Percentiles rank a stretch among this genome's conserved stretches.
phyloP scores from a whole-genome alignment of 2,113 vertebrate species.

The Menidia beryllina region DNA sequence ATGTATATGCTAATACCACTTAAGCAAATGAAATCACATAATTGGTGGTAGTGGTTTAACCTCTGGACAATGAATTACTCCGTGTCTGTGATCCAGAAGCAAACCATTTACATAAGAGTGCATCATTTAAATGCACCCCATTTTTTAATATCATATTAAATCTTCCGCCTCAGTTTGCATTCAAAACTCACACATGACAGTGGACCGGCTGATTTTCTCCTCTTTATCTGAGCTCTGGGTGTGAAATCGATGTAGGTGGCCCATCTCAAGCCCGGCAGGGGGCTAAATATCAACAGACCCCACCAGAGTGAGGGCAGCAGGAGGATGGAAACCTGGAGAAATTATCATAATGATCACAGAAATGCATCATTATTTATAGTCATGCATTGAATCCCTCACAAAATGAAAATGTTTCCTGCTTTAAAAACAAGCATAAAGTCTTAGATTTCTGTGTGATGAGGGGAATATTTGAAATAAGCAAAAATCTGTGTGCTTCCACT shows the following conservation, averaged over 20 bases:
- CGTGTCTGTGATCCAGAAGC: slow-evolving; percentile 57
- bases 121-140: slow-evolving; percentile 51
- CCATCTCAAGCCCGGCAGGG: slow-evolving; percentile 54
- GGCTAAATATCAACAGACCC: slow-evolving; percentile 14
- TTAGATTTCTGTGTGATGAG: not conserved
- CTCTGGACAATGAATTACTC: slow-evolving; percentile 62
- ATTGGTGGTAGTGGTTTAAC: slow-evolving; percentile 58
- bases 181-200: slow-evolving; percentile 19
- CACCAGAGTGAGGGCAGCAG: slow-evolving; percentile 14
- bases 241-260: slow-evolving; percentile 76
- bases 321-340: slow-evolving; percentile 36
- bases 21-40: slow-evolving; percentile 71
- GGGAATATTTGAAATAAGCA: not conserved
- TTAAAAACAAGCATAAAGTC: slow-evolving; percentile 31
- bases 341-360: slow-evolving; percentile 48
- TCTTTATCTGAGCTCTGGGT: slow-evolving; percentile 47
- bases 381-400: slow-evolving; percentile 30
- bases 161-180: slow-evolving; percentile 5
- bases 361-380: slow-evolving; percentile 42
- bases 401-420: slow-evolving; percentile 6
- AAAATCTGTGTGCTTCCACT: not conserved
- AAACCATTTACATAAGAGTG: slow-evolving; percentile 67
- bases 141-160: slow-evolving; percentile 13
- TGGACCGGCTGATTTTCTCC: slow-evolving; percentile 45
- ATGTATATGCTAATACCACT: slow-evolving; percentile 74